Evolutionary conservation across 2,113 vertebrate species (phyloP).

Genomic region (Pipra filicauda): DNA sequence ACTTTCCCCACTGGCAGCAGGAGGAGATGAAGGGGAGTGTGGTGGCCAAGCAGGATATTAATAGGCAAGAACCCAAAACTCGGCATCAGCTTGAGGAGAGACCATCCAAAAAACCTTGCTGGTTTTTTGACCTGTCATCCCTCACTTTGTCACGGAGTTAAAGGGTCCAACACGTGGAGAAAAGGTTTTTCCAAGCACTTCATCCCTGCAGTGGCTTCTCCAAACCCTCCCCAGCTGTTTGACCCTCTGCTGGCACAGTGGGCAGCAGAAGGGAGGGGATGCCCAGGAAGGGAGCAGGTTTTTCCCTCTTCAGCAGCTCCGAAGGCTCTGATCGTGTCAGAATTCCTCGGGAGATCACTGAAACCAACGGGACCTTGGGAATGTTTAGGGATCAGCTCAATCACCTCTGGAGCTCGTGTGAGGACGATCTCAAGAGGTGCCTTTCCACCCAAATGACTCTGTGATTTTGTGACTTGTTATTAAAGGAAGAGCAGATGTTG

Average conservation of each 20-base stretch:
- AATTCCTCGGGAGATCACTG: not conserved
- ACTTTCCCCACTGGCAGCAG: not conserved
- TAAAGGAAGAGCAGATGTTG: not conserved
- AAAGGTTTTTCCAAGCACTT: not conserved
- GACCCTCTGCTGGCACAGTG: not conserved
- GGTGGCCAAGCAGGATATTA: not conserved
- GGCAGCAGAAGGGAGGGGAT: not conserved
- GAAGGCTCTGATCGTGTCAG: not conserved
- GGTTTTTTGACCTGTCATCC: not conserved
- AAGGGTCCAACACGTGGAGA: not conserved
- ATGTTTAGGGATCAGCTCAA: not conserved
- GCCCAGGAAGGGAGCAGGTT: not conserved
- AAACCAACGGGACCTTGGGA: not conserved
- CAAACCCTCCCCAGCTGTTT: not conserved
- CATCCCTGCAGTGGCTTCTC: not conserved
- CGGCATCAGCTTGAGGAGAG: not conserved
- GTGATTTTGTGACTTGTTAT: not conserved
- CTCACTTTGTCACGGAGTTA: not conserved
- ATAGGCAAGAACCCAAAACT: not conserved
- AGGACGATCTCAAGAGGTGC: not conserved
- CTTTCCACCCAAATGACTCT: not conserved
- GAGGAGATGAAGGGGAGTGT: rapidly evolving
- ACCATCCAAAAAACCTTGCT: too few relatives aligned
- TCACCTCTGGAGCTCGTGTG: not conserved
- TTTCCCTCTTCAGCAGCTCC: not conserved